These are phyloP conservation scores for Oscheius myriophilus DNA, from an alignment of 2,888 invertebrate genomes.

Conservation along the genomic window DNA sequence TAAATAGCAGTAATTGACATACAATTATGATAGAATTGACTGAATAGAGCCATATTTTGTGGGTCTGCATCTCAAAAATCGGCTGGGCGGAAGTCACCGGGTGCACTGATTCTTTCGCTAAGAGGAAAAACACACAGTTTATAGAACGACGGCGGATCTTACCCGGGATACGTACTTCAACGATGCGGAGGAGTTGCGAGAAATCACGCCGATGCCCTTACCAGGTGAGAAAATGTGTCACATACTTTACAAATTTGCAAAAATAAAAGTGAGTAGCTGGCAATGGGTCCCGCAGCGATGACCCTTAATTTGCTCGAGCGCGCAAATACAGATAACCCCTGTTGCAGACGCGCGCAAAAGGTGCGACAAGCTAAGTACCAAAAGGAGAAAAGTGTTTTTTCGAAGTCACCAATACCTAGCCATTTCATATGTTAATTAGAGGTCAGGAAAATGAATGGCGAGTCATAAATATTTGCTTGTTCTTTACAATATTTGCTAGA, in stretches of 20 bases:
- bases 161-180: conserved; percentile 78
- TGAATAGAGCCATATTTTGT: conserved; percentile 32
- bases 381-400: too few species aligned
- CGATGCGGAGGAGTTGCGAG: conserved; percentile 89
- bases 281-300: too few species aligned
- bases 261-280: not conserved
- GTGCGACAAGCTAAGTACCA: too few species aligned
- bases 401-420: too few species aligned
- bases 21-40: conserved; percentile 20
- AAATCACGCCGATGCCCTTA: conserved; percentile 88
- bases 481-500: too few species aligned
- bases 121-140: conserved; percentile 52
- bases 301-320: too few species aligned
- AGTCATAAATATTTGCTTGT: too few species aligned
- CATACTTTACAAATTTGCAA: not conserved
- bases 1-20: not conserved
- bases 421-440: too few species aligned
- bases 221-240: conserved; percentile 72
- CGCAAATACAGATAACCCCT: too few species aligned
- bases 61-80: conserved; percentile 20
- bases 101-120: not conserved
- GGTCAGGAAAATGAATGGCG: too few species aligned
- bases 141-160: conserved; percentile 84
- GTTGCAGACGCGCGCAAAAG: too few species aligned
- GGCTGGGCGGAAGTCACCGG: conserved; percentile 33